These are phyloP conservation scores for Microvelia longipes DNA, from an alignment of 1,140 invertebrate genomes.

Conservation along the genomic window DNA sequence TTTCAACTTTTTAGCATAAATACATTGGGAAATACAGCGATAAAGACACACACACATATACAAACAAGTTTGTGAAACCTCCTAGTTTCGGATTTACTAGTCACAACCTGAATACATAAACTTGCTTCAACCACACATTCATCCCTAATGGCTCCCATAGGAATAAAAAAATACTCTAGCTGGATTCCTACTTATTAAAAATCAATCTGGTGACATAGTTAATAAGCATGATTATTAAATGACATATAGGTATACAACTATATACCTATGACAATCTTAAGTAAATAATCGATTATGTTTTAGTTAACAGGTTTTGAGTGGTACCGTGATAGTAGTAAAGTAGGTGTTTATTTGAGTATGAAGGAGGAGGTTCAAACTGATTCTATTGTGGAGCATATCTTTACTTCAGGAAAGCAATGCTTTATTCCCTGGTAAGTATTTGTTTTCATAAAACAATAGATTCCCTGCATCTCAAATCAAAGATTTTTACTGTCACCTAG, in stretches of 20 bases:
- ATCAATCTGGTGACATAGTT: neutral
- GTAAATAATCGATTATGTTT: neutral
- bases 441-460: neutral
- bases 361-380: slow-evolving; percentile 34
- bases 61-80: too few relatives aligned
- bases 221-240: neutral
- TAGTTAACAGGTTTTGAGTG: neutral
- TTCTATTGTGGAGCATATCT: slow-evolving; percentile 30
- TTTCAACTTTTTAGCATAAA: too few relatives aligned
- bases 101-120: too few relatives aligned
- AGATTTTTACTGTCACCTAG: too few relatives aligned
- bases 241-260: neutral
- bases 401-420: slow-evolving; percentile 31
- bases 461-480: neutral
- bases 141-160: neutral
- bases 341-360: slow-evolving; percentile 36
- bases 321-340: slow-evolving; percentile 16
- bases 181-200: neutral
- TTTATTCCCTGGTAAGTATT: slow-evolving; percentile 34
- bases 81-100: too few relatives aligned
- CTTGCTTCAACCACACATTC: too few relatives aligned
- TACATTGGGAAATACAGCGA: too few relatives aligned
- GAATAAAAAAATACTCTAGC: neutral
- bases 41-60: too few relatives aligned
- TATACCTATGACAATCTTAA: neutral